Percentiles rank a stretch among this genome's conserved stretches.
Conservation (phyloP, 1,140 invertebrate species). For the Palaemon carinicauda region DNA sequence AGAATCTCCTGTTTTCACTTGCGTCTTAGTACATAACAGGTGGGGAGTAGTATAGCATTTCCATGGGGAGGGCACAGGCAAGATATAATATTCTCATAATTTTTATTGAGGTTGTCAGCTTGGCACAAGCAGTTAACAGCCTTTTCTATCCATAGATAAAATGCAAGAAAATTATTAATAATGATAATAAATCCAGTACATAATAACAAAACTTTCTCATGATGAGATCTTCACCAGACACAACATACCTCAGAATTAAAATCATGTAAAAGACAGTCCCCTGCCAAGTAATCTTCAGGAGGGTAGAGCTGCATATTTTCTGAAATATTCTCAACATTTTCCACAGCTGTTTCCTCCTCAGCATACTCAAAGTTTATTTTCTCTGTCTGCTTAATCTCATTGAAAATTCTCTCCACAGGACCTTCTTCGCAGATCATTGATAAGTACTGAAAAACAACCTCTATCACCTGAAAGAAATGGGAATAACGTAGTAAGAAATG, state of each 20-base stretch:
- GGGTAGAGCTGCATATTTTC: slow-evolving; percentile 79
- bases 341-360: slow-evolving; percentile 27
- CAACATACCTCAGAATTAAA: slow-evolving; percentile 87
- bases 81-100: too few species aligned
- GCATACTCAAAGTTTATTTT: slow-evolving; percentile 64
- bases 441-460: slow-evolving; percentile 68
- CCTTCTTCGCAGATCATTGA: slow-evolving; percentile 73
- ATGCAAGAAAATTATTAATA: too few species aligned
- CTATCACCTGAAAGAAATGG: neutral
- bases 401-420: slow-evolving; percentile 75
- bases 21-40: too few species aligned
- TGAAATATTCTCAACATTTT: slow-evolving; percentile 74
- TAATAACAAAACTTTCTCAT: too few species aligned
- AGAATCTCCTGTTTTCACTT: too few species aligned
- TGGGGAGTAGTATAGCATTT: too few species aligned
- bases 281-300: slow-evolving; percentile 84
- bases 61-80: too few species aligned
- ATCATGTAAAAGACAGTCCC: slow-evolving; percentile 77
- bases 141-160: too few species aligned
- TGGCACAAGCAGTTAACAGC: too few species aligned
- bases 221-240: too few species aligned
- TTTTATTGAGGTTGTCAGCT: too few species aligned
- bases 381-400: slow-evolving; percentile 79
- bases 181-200: too few species aligned
- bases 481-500: neutral